Base-by-base conservation (phyloP, 2,888 invertebrate genomes). In the Drosophila pseudotakahashii region DNA sequence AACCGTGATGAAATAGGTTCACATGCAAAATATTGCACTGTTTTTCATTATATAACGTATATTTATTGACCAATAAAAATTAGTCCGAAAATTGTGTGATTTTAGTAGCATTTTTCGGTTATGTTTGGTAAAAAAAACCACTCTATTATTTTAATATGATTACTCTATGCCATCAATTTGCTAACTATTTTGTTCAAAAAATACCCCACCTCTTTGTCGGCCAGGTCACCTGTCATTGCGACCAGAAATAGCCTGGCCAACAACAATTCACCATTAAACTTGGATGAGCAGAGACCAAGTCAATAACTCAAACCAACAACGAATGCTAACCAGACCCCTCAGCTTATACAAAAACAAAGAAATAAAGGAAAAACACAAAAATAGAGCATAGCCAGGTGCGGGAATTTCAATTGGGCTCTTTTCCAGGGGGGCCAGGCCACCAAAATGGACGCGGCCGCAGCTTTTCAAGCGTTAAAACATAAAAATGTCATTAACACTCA, bases 401-500 rank as follows among this genome's bases (percentile, higher is more conserved):
- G 66, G 59, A 62, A 58, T 72, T 83, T 70, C 81, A 80, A 86
- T 83, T 83, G 78, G 71, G 75, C 69, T 84, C 73, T 41, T 34
- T 23, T 44, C 54, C 51, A 36, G 19, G 41, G 64, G 53, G 53
- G 58, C 73, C 73, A 55, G 51, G 59, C 76, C 74, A 75, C 52
- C 68, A 44, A 48, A 77, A 73, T 69, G 68, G 63, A 60, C 59
- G 76, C 64, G 54, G 68, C 71, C 76, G 57, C 78, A 75, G 67
- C 78, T 71, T 82, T 85, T 85, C 82, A 88, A 85, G 82, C 85
- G 82, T 88, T 77, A 85, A 83, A 88, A 83, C 82, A 83, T 83
- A 83, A 83, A 83, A 83, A 83, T 83, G 82, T 83, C 82, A 83
- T 83, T 83, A 83, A 88, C 82, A 83, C 82, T 88, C 88, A 83